phyloP scores from a whole-genome alignment of 2,888 invertebrate genomes.

The Cheilosia variabilis region DNA sequence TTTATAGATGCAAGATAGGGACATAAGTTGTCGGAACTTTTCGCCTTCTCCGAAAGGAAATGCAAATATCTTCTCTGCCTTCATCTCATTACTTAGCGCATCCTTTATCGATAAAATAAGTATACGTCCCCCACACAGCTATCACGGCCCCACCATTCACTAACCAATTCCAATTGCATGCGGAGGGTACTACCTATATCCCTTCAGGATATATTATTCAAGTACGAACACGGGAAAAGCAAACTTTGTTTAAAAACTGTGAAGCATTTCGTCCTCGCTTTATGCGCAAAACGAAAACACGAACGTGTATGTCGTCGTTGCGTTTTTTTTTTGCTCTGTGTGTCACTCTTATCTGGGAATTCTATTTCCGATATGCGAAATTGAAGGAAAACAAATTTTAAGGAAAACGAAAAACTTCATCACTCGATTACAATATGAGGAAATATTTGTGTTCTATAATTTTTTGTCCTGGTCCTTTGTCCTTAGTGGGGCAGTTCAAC shows the following conservation, averaged over 20 bases:
- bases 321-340: conserved; percentile 1
- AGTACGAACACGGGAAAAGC: conserved; percentile 1
- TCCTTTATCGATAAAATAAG: conserved; percentile 35
- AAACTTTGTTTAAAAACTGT: conserved; percentile 33
- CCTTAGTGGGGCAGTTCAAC: conserved; percentile 33
- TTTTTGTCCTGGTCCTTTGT: conserved; percentile 1
- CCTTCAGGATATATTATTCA: conserved; percentile 11
- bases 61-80: conserved; percentile 50
- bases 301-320: background rate
- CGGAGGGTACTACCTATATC: background rate
- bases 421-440: conserved; percentile 58
- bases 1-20: conserved; percentile 32
- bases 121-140: background rate
- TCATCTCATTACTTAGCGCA: conserved; percentile 57
- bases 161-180: conserved; percentile 12
- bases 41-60: conserved; percentile 2
- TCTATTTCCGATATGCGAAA: conserved; percentile 53
- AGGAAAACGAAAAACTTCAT: conserved; percentile 59
- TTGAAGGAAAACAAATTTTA: conserved; percentile 51
- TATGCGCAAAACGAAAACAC: conserved; percentile 18
- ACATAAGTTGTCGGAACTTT: conserved; percentile 34
- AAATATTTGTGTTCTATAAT: conserved; percentile 21
- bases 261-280: conserved; percentile 20
- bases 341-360: conserved; percentile 33
- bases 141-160: background rate